These are phyloP conservation scores for Sebastes taczanowskii DNA, from an alignment of 2,797 vertebrate species.

Conservation along the genomic window DNA sequence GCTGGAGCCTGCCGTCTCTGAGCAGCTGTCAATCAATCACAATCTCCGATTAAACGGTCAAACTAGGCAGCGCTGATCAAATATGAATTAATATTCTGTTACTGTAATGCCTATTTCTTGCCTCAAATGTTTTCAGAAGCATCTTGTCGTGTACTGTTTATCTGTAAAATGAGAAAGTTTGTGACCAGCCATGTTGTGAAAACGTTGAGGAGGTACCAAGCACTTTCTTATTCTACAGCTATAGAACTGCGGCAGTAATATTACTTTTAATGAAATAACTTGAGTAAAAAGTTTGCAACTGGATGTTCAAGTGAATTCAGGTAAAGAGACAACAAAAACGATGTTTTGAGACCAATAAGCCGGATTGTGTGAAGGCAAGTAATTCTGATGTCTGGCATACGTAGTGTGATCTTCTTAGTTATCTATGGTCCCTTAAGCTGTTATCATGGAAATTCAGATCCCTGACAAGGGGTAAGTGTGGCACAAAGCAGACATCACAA, in stretches of 20 bases:
- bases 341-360: neutral
- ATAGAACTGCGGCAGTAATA: neutral
- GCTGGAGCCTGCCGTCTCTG: no score
- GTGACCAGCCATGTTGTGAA: no score
- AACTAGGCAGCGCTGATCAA: no score
- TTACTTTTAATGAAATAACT: neutral
- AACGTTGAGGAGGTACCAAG: no score
- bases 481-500: conserved; percentile 19
- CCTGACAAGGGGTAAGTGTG: neutral
- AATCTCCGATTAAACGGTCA: no score
- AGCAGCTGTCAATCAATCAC: no score
- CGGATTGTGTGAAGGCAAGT: neutral
- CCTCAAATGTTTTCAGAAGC: no score
- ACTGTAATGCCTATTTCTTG: neutral
- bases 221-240: neutral
- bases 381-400: neutral
- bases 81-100: no score
- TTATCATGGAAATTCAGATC: conserved; percentile 40
- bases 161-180: no score
- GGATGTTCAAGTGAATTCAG: neutral
- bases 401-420: neutral
- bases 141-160: no score
- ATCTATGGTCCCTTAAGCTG: neutral
- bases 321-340: neutral
- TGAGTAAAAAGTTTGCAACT: neutral